Conservation (phyloP, 2,888 invertebrate species). For the Leucozona laternaria region DNA sequence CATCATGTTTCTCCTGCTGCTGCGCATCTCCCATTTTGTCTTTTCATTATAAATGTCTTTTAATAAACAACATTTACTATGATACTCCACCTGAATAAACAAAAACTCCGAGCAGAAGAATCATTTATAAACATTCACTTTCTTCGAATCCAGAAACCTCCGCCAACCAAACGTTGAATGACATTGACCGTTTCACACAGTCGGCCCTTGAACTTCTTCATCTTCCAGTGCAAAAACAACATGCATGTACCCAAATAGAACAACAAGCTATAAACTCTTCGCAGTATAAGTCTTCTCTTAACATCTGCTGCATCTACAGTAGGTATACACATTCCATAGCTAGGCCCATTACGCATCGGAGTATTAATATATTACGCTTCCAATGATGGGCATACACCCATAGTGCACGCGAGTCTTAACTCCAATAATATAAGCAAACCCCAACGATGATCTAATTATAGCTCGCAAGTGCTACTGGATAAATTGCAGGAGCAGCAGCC, state of each 20-base stretch:
- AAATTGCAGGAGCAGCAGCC: conserved; percentile 43
- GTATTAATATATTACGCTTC: conserved; percentile 3
- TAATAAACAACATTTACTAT: conserved; percentile 2
- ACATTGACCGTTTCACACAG: conserved; percentile 58
- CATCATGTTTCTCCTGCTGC: no score
- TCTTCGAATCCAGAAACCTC: background rate
- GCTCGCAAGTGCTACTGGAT: conserved; percentile 45
- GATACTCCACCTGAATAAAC: conserved; percentile 26
- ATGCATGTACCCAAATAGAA: conserved; percentile 40
- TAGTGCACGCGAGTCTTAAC: conserved; percentile 61
- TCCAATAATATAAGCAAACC: conserved; percentile 41
- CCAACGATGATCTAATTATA: conserved; percentile 73
- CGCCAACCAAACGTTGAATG: conserved; percentile 30
- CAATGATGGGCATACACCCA: conserved; percentile 18
- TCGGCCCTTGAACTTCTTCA: conserved; percentile 68
- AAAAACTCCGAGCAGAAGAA: background rate
- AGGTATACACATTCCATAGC: background rate
- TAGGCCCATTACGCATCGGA: conserved; percentile 34
- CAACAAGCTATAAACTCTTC: conserved; percentile 11
- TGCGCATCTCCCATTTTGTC: background rate
- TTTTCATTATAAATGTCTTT: background rate
- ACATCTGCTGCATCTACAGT: conserved; percentile 59
- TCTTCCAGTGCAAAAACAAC: conserved; percentile 37
- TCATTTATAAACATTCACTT: conserved; percentile 17
- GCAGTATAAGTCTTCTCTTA: conserved; percentile 10